Percentiles rank a stretch among this genome's conserved stretches.
Evolutionary conservation across 2,113 vertebrate species (phyloP).

Genomic region (Podarcis muralis): DNA sequence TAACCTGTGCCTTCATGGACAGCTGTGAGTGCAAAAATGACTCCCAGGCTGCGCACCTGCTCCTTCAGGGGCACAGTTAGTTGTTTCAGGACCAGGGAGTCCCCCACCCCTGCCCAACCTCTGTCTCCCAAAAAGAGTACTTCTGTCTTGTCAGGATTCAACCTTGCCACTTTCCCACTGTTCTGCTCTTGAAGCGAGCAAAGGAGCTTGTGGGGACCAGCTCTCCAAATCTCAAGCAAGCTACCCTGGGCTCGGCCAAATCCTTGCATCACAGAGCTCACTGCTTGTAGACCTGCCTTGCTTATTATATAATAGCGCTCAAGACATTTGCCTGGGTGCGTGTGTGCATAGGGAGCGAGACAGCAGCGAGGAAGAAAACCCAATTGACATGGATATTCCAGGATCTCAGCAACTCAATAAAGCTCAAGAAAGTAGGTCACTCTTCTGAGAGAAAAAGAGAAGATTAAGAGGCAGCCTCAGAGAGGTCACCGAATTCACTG

Average conservation of each 20-base stretch:
- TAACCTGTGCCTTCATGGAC: no score
- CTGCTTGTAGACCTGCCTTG: background rate
- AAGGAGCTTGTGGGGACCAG: no score
- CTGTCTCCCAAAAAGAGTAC: no score
- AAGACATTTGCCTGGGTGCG: background rate
- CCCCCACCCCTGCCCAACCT: no score
- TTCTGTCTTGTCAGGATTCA: no score
- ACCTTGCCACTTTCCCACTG: no score
- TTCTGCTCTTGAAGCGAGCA: no score
- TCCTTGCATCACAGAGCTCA: background rate
- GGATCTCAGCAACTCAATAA: background rate
- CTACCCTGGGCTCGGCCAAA: background rate
- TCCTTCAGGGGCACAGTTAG: no score
- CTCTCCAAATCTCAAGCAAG: background rate
- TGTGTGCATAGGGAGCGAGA: background rate
- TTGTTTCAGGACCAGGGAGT: no score
- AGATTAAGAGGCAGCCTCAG: background rate
- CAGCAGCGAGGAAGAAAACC: background rate
- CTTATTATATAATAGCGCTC: background rate
- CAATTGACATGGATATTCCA: background rate
- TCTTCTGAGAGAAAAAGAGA: rapidly evolving
- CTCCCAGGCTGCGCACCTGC: no score
- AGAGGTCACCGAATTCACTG: rapidly evolving
- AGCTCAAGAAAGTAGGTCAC: background rate
- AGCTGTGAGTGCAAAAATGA: no score